These are phyloP conservation scores for Norana najaformis DNA, from an alignment of 2,888 invertebrate species.

Conservation along the genomic window DNA sequence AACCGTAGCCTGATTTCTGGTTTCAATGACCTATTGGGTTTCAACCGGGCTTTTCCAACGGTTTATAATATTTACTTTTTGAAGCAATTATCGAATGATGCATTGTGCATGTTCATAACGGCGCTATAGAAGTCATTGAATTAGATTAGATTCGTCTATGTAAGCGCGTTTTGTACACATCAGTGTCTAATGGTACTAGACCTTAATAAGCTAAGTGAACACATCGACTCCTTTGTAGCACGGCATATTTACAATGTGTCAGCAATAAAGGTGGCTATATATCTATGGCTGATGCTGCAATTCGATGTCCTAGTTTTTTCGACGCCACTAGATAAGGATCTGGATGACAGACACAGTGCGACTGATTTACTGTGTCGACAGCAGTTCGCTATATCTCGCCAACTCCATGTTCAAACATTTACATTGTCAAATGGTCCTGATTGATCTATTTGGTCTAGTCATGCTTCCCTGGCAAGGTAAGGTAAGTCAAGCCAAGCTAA, in stretches of 20 bases:
- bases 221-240: neutral
- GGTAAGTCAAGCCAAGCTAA: no score
- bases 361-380: no score
- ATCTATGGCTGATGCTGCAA: neutral
- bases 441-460: no score
- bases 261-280: neutral
- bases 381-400: no score
- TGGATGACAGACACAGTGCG: neutral
- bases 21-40: no score
- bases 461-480: no score
- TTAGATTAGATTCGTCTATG: no score
- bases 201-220: neutral
- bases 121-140: no score
- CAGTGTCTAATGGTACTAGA: neutral
- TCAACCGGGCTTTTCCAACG: neutral
- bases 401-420: no score
- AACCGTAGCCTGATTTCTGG: neutral
- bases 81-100: neutral
- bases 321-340: neutral
- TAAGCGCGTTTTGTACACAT: neutral
- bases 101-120: no score
- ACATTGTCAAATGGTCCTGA: no score
- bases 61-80: no score
- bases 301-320: neutral
- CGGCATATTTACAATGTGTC: neutral